These are phyloP conservation scores for Radopholus similis DNA, from an alignment of 1,140 invertebrate species.

Conservation along the genomic window DNA sequence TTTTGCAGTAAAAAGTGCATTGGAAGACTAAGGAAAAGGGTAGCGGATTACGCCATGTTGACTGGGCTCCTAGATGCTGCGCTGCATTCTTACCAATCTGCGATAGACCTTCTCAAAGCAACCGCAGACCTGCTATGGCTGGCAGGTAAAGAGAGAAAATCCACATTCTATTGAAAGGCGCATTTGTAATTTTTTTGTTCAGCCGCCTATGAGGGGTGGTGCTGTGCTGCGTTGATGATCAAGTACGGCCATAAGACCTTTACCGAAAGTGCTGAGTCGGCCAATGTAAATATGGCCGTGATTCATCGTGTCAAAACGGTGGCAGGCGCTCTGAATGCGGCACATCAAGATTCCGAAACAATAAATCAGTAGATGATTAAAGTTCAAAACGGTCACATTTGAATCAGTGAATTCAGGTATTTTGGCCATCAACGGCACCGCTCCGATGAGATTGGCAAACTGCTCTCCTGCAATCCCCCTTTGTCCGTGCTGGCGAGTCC, in stretches of 20 bases:
- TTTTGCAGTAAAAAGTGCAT: slow-evolving; percentile 49
- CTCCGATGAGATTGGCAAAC: slow-evolving; percentile 39
- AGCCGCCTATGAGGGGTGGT: slow-evolving; percentile 58
- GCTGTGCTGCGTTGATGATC: slow-evolving; percentile 45
- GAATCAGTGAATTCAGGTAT: no score
- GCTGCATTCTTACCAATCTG: slow-evolving; percentile 48
- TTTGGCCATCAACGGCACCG: slow-evolving; percentile 53
- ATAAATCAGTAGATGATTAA: no score
- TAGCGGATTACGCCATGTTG: slow-evolving; percentile 51
- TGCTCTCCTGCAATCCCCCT: neutral
- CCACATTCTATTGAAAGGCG: slow-evolving; percentile 11
- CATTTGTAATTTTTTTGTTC: slow-evolving; percentile 9
- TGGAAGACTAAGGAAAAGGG: slow-evolving; percentile 54
- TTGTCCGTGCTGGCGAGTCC: neutral
- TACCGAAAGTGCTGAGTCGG: no score
- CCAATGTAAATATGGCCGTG: no score
- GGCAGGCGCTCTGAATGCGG: neutral
- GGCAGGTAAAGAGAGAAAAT: no score
- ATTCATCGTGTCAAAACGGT: neutral
- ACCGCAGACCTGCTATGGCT: slow-evolving; percentile 52
- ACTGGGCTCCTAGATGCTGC: slow-evolving; percentile 49
- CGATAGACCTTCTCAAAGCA: slow-evolving; percentile 51
- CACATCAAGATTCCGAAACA: no score
- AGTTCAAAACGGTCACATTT: no score
- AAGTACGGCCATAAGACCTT: slow-evolving; percentile 18